Evolutionary conservation across 1,140 invertebrate genomes (phyloP).

Genomic region (Bilobella aurantiaca): DNA sequence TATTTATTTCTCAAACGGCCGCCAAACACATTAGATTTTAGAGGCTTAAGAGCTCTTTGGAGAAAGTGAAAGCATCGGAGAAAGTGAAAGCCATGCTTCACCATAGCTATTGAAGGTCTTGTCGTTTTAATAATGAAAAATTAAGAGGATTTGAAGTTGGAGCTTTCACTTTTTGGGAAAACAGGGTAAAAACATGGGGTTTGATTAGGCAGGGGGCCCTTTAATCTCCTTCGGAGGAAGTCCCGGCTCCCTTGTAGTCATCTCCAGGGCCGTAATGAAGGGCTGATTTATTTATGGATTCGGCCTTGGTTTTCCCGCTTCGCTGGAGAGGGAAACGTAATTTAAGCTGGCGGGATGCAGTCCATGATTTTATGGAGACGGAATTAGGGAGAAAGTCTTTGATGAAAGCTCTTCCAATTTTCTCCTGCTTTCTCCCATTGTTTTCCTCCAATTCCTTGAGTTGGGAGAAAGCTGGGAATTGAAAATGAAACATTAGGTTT

Average conservation of each 20-base stretch:
- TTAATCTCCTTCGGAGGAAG: constrained; percentile 2
- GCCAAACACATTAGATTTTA: neutral
- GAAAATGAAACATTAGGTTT: neutral
- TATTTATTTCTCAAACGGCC: neutral
- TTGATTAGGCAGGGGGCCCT: neutral
- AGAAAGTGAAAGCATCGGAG: too few relatives aligned
- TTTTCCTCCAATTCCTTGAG: too few relatives aligned
- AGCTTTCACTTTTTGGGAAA: neutral
- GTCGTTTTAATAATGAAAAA: constrained; percentile 10
- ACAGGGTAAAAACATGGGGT: neutral
- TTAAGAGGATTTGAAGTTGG: neutral
- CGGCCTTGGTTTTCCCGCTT: neutral
- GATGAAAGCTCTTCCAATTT: too few relatives aligned
- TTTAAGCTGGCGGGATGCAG: neutral
- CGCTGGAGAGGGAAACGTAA: neutral
- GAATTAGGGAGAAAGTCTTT: too few relatives aligned
- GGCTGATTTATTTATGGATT: constrained; percentile 1
- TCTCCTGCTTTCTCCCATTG: too few relatives aligned
- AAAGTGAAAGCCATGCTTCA: too few relatives aligned
- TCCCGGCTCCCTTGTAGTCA: neutral
- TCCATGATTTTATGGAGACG: neutral
- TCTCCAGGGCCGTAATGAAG: neutral
- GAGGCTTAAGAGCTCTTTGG: neutral
- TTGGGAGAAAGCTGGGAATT: too few relatives aligned
- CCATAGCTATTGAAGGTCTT: too few relatives aligned